phyloP scores from a whole-genome alignment of 2,888 invertebrate species.

The Cryptops parisi region DNA sequence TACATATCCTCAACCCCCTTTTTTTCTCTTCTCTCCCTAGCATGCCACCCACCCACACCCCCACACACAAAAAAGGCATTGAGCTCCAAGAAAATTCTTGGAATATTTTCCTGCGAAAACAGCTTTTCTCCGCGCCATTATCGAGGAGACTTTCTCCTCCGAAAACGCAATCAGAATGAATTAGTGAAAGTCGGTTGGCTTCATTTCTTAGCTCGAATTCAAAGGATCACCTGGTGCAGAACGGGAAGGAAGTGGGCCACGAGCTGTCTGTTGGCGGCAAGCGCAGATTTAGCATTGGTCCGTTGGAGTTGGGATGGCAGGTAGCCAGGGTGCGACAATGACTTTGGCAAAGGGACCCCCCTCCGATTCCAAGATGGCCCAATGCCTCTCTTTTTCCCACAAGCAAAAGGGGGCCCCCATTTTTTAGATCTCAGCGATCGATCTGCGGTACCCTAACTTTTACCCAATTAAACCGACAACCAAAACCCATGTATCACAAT shows the following conservation, averaged over 20 bases:
- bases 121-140: too few species aligned
- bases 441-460: too few species aligned
- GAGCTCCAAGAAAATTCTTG: too few species aligned
- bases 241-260: neutral
- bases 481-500: too few species aligned
- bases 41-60: too few species aligned
- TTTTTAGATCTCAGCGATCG: too few species aligned
- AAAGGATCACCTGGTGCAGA: neutral
- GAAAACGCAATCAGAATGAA: neutral
- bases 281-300: neutral
- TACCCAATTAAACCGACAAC: too few species aligned
- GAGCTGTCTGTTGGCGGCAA: neutral
- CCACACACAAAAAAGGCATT: too few species aligned
- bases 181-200: neutral
- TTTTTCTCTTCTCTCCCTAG: too few species aligned
- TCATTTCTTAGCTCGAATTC: neutral
- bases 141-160: neutral
- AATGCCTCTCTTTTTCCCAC: neutral
- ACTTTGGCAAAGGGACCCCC: neutral
- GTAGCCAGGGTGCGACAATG: neutral
- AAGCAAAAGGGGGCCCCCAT: too few species aligned
- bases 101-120: too few species aligned
- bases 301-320: neutral
- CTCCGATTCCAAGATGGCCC: neutral
- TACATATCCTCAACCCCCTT: too few species aligned